Base-by-base conservation (phyloP, 2,888 invertebrate species). In the Vesta saturnalis region DNA sequence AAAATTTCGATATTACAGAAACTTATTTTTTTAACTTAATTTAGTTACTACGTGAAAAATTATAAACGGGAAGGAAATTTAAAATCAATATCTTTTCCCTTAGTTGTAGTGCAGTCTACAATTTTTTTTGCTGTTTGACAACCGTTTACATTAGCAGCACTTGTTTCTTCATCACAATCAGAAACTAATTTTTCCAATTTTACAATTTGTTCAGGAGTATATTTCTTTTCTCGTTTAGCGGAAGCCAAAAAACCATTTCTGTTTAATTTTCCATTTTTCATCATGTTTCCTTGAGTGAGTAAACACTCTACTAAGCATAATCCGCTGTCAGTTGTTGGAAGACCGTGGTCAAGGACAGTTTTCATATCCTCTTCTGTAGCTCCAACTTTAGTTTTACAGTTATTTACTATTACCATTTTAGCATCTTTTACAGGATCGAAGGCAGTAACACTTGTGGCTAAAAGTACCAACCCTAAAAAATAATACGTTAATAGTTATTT, bases 271-370 rank as follows among this genome's bases (percentile, higher is more conserved):
- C 83, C 83, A 49, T 82, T 74, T 49, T 78, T 75, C 79, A 83
- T 81, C 35, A 84, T 77, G 19, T 78, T 77, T 6, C 74, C 75
- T 1, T 69, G 77, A 49, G 78, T 77, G 54, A 83, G 80, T 10
- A 83, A 56, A 62, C 84, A 84, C 60, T 83, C 80, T 15, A 83
- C 18, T 77, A 82, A 72, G 67, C 83, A 83, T 12, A 78, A 63
- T 3, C 82, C 83, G 43, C 76, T 72, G 56, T 79, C 76, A 8
- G 78, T 77, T 39, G 75, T 68, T 0, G 84, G 84, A 3, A 82
- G 43, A 69, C 80, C 77, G 54, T 78, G 74, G 22, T 72, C 71
- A 52, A 73, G 73, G 6, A 83, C 35, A 0, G 74, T 67, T 62
- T 79, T 75, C 10, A 83, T 57, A 69, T 83, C 84, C 0, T 74